A percentile compares a stretch with the other conserved stretches of the same genome.
Evolutionary conservation across 2,113 vertebrate species (phyloP).

Genomic region (Xyrauchen texanus): DNA sequence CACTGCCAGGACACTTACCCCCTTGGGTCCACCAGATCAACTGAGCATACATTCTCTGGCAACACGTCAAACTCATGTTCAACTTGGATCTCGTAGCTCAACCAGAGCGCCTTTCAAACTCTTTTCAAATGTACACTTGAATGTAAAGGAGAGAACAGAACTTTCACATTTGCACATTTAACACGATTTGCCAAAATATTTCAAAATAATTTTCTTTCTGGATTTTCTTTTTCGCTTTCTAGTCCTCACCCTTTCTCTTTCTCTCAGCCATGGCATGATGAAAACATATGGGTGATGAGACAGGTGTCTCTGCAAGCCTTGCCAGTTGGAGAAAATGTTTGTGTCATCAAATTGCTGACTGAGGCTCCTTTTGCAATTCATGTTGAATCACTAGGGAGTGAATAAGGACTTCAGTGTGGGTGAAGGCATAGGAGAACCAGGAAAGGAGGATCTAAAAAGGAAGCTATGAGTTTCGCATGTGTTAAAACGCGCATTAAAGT

Average conservation of each 20-base stretch:
- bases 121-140: conserved; percentile 28
- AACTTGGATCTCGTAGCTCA: conserved; percentile 53
- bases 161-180: too few relatives aligned
- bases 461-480: neutral
- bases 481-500: too few relatives aligned
- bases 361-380: conserved; percentile 13
- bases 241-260: neutral
- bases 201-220: too few relatives aligned
- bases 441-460: conserved; percentile 44
- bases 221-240: too few relatives aligned
- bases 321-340: conserved; percentile 68
- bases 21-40: conserved; percentile 59
- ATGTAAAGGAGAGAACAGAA: conserved; percentile 6
- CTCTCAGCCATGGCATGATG: conserved; percentile 34
- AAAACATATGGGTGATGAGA: conserved; percentile 58
- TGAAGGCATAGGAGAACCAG: conserved; percentile 21
- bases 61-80: conserved; percentile 63
- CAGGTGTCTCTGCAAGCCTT: conserved; percentile 66
- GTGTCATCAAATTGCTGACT: conserved; percentile 65
- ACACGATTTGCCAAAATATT: too few relatives aligned
- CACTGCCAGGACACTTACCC: conserved; percentile 56
- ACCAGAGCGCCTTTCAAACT: conserved; percentile 51
- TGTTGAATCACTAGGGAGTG: conserved; percentile 61
- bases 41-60: conserved; percentile 68
- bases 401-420: conserved; percentile 9